Base-by-base conservation (phyloP, 2,888 invertebrate species). In the Yponomeuta plumbellus region DNA sequence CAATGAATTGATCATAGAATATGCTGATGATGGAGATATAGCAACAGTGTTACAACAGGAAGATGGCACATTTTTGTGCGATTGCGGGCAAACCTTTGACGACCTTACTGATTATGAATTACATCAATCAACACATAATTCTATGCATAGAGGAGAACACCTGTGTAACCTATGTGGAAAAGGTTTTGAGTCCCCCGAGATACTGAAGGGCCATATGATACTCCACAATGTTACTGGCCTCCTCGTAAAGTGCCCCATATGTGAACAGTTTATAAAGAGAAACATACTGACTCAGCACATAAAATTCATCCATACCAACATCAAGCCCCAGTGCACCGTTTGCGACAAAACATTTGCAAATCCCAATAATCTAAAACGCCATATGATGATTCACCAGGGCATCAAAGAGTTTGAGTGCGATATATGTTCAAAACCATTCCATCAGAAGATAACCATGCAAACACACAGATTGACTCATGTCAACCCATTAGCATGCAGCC, bases 371-470 rank as follows among this genome's bases (percentile, higher is more conserved):
- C 75, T 91, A 22, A 91, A 91, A 75, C 84, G 91, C 0, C 92
- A 92, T 71, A 88, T 90, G 87, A 86, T 88, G 85, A 91, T 91
- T 10, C 92, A 92, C 68, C 83, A 75, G 0, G 91, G 89, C 0
- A 73, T 87, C 1, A 81, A 84, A 69, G 87, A 89, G n/a, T 92
- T 86, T 69, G 85, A 86, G 71, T 92, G 92, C 74, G 90, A 91
- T 66, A 80, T 92, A 11, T 92, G 92, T 70, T 78, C 76, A 13
- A 91, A 90, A 69, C 75, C 85, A 44, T 92, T 92, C 74, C 86
- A 86, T 67, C 91, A 91, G 66, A 91, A 90, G 73, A 89, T 88
- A 17, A 88, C 91, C 1, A 88, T 92, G 91, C 91, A 91, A 70
- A 91, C 91, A 0, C 92, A 92, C 67, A 76, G 86, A 67, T 67